These are phyloP conservation scores for Hassar affinis DNA, from an alignment of 2,113 vertebrate genomes.

Conservation along the genomic window DNA sequence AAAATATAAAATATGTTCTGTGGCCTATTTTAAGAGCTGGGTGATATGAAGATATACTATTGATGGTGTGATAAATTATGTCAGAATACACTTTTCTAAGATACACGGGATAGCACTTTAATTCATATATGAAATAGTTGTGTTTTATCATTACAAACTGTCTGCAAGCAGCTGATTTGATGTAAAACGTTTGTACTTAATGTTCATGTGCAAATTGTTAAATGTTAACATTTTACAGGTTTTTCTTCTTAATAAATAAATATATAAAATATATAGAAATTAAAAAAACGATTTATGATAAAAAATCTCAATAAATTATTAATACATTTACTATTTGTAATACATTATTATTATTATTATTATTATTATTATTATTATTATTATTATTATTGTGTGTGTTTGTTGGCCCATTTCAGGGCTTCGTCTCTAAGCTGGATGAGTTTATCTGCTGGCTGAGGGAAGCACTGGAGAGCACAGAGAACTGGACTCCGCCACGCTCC, in stretches of 20 bases:
- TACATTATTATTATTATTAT: neutral
- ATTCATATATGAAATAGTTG: neutral
- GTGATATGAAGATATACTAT: neutral
- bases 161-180: neutral
- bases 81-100: neutral
- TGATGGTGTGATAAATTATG: neutral
- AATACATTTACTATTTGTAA: neutral
- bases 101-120: neutral
- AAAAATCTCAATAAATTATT: neutral
- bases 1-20: neutral
- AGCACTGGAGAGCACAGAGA: slow-evolving; percentile 92
- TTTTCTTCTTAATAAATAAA: neutral
- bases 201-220: neutral
- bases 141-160: neutral
- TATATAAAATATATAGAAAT: too few relatives aligned
- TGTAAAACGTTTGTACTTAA: neutral
- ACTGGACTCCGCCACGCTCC: slow-evolving; percentile 91
- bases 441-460: slow-evolving; percentile 95
- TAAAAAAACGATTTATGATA: too few relatives aligned
- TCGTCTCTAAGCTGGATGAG: slow-evolving; percentile 92
- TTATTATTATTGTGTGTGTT: slow-evolving; percentile 5
- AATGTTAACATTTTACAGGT: neutral
- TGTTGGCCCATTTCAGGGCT: slow-evolving; percentile 71
- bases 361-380: neutral
- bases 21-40: neutral